These are phyloP conservation scores for Pachyrhynchus sulphureomaculatus DNA, from an alignment of 1,140 invertebrate genomes.

Conservation along the genomic window DNA sequence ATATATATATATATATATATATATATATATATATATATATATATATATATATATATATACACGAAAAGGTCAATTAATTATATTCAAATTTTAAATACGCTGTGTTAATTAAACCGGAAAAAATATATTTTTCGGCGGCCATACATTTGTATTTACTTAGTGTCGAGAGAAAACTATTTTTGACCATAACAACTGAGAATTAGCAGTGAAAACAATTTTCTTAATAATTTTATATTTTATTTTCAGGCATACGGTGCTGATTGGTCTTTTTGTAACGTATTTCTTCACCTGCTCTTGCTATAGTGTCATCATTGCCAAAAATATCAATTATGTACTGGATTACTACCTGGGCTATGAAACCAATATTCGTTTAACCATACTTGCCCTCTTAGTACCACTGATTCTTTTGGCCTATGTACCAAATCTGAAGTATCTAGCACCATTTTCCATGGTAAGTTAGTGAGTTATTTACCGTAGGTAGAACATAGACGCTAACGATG, in stretches of 20 bases:
- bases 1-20: too few relatives aligned
- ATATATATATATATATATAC: too few relatives aligned
- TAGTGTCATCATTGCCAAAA: constrained; percentile 74
- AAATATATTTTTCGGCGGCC: too few relatives aligned
- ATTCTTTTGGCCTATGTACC: constrained; percentile 75
- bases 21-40: too few relatives aligned
- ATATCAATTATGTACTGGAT: constrained; percentile 66
- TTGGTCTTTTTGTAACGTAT: constrained; percentile 75
- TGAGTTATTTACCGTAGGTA: background rate
- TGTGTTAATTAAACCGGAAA: too few relatives aligned
- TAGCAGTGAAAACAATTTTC: too few relatives aligned
- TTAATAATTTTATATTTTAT: too few relatives aligned
- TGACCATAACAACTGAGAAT: too few relatives aligned
- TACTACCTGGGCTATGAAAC: constrained; percentile 54
- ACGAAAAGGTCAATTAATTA: too few relatives aligned
- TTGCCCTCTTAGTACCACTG: constrained; percentile 64
- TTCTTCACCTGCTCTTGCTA: constrained; percentile 83
- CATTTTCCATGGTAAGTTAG: constrained; percentile 67
- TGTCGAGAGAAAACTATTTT: too few relatives aligned
- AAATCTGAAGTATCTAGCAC: constrained; percentile 78
- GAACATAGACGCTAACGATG: background rate
- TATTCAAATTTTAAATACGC: too few relatives aligned
- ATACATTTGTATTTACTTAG: too few relatives aligned
- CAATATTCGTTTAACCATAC: constrained; percentile 60
- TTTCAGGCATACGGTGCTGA: constrained; percentile 60